Percentiles rank a stretch among this genome's conserved stretches.
These are phyloP conservation scores for Plecturocebus donacophilus DNA, from an alignment of 2,113 vertebrate genomes.

Conservation along the genomic window DNA sequence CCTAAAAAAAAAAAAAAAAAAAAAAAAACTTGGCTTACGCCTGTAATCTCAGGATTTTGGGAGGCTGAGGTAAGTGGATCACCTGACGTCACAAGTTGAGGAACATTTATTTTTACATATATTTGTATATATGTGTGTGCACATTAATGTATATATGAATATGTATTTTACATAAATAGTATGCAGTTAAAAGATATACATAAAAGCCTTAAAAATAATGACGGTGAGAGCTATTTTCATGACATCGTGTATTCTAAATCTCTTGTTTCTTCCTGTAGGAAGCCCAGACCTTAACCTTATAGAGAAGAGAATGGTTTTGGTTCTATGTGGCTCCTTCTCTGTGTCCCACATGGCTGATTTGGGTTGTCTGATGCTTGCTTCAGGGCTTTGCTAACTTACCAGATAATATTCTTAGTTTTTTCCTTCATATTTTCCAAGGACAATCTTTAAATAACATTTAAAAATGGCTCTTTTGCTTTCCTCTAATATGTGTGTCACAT, in stretches of 20 bases:
- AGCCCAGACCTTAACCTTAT: not conserved
- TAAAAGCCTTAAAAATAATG: not conserved
- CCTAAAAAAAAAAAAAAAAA: no score
- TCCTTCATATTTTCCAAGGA: not conserved
- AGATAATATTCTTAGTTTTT: not conserved
- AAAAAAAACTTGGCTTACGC: not conserved
- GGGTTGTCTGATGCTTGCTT: not conserved
- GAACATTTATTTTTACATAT: not conserved
- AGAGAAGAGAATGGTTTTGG: not conserved
- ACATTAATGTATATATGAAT: not conserved
- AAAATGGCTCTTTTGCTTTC: not conserved
- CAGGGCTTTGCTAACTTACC: not conserved
- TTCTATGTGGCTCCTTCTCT: not conserved
- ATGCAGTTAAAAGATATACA: not conserved
- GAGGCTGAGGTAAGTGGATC: no score
- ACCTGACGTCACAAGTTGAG: no score
- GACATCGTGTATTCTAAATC: not conserved
- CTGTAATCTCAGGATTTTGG: no score
- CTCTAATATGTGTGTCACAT: not conserved
- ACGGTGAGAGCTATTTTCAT: not conserved
- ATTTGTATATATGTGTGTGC: not conserved
- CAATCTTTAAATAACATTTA: not conserved
- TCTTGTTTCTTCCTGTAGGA: not conserved
- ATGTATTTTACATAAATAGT: not conserved
- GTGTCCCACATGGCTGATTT: not conserved